phyloP scores from a whole-genome alignment of 2,113 vertebrate genomes.

The Panurus biarmicus region DNA sequence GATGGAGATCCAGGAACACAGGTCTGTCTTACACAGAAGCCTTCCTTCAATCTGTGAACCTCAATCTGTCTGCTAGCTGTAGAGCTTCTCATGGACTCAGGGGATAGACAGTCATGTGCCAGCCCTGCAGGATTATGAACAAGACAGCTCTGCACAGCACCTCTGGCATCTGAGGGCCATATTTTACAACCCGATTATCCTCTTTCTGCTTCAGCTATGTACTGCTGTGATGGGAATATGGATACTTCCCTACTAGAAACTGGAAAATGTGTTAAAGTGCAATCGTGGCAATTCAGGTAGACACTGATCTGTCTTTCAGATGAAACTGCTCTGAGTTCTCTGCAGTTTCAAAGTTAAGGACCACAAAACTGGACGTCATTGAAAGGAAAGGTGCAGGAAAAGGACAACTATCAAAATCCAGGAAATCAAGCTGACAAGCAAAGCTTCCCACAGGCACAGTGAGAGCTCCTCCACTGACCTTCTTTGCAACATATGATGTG shows the following conservation, averaged over 20 bases:
- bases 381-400: background rate
- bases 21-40: background rate
- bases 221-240: background rate
- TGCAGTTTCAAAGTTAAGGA: background rate
- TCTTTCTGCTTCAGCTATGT: background rate
- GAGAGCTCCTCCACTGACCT: background rate
- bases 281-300: background rate
- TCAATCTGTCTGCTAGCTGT: background rate
- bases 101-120: background rate
- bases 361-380: background rate
- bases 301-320: background rate
- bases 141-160: background rate
- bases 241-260: background rate
- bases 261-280: background rate
- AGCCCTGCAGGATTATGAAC: background rate
- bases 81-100: background rate
- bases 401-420: background rate
- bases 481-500: background rate
- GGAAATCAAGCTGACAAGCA: background rate
- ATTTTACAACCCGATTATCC: background rate
- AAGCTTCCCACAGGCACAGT: background rate
- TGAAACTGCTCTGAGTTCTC: background rate
- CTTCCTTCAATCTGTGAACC: background rate
- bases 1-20: accelerated
- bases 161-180: background rate